These are phyloP conservation scores for Icerya purchasi DNA, from an alignment of 2,888 invertebrate genomes.

Conservation along the genomic window DNA sequence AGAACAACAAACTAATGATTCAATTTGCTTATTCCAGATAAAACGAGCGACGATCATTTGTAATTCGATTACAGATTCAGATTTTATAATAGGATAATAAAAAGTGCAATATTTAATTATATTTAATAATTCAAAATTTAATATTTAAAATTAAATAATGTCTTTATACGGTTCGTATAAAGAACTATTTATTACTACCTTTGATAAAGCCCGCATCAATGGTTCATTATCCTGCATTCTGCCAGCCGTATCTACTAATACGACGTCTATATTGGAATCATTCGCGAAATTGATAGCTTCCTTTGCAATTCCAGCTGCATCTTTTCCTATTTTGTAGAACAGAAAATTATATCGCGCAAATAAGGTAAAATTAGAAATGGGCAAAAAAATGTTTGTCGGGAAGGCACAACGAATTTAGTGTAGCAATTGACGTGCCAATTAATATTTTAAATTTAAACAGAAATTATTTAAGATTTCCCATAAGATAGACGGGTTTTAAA, in stretches of 20 bases:
- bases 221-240: constrained; percentile 99
- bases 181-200: constrained; percentile 36
- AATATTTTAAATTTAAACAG: not conserved
- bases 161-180: too few relatives aligned
- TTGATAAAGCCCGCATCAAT: constrained; percentile 89
- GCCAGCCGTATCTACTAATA: constrained; percentile 97
- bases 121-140: not conserved
- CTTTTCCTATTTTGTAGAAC: constrained; percentile 42
- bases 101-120: not conserved
- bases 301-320: constrained; percentile 94
- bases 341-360: not conserved
- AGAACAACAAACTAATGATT: too few relatives aligned
- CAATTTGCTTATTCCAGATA: too few relatives aligned
- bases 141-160: not conserved
- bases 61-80: too few relatives aligned
- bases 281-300: constrained; percentile 81
- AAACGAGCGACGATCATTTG: too few relatives aligned
- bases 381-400: not conserved
- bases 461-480: too few relatives aligned
- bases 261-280: constrained; percentile 66
- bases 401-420: too few relatives aligned
- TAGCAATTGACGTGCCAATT: too few relatives aligned
- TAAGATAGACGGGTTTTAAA: too few relatives aligned
- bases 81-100: too few relatives aligned
- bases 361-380: not conserved